Conservation (phyloP, 2,113 vertebrate species). For the Formicarius rufipectus region DNA sequence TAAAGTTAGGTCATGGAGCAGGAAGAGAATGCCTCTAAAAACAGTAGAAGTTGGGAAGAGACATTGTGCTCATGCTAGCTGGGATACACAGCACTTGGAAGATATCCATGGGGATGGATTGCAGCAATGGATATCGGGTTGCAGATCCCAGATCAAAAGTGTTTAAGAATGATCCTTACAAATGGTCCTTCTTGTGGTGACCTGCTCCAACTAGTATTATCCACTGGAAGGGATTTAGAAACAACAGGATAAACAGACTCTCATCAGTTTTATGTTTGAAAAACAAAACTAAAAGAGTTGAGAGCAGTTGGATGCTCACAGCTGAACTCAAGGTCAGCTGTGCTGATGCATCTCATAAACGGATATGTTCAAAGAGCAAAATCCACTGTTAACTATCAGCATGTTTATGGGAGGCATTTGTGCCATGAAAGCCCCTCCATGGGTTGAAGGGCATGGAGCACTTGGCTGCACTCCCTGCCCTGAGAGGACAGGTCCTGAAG, state of each 20-base stretch:
- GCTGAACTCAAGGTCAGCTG: constrained; percentile 19
- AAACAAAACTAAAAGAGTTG: background rate
- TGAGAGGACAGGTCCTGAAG: background rate
- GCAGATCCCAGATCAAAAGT: background rate
- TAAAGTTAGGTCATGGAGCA: background rate
- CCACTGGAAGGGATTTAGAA: background rate
- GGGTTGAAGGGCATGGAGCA: background rate
- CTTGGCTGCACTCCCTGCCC: background rate
- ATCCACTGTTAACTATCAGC: background rate
- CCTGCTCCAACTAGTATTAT: background rate
- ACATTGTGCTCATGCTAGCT: background rate
- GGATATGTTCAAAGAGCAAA: background rate
- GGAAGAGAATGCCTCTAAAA: background rate
- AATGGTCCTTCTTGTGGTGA: background rate
- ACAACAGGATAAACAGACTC: background rate
- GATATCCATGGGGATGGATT: background rate
- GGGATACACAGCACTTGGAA: background rate
- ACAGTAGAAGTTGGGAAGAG: background rate
- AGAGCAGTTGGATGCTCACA: background rate
- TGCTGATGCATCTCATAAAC: background rate
- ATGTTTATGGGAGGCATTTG: background rate
- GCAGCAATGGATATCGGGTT: background rate
- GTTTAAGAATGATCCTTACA: background rate
- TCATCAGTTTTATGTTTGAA: constrained; percentile 15
- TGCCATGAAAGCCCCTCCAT: background rate